phyloP scores from a whole-genome alignment of 2,888 invertebrate species.

The Helleia helle region DNA sequence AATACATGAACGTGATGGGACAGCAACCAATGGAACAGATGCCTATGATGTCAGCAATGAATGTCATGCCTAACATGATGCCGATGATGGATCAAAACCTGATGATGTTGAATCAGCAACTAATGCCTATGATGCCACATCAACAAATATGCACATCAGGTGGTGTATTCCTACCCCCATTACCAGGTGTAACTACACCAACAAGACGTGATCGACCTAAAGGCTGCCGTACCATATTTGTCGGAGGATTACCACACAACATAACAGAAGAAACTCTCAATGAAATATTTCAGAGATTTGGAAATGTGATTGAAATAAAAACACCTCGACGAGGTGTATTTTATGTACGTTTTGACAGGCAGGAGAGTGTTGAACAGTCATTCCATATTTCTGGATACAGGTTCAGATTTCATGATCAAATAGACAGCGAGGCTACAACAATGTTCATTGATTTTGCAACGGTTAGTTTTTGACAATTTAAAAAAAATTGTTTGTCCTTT shows the following conservation, averaged over 20 bases:
- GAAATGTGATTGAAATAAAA: slow-evolving; percentile 57
- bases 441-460: slow-evolving; percentile 92
- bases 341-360: slow-evolving; percentile 88
- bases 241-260: slow-evolving; percentile 92
- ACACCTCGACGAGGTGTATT: slow-evolving; percentile 93
- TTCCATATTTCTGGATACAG: slow-evolving; percentile 87
- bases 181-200: slow-evolving; percentile 85
- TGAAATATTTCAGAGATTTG: slow-evolving; percentile 89
- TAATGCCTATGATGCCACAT: neutral
- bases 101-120: slow-evolving; percentile 47
- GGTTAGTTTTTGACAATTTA: slow-evolving; percentile 31
- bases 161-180: slow-evolving; percentile 88
- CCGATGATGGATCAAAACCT: slow-evolving; percentile 67
- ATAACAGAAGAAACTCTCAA: slow-evolving; percentile 85
- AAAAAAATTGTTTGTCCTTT: too few species aligned
- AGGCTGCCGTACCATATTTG: slow-evolving; percentile 93
- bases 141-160: slow-evolving; percentile 23
- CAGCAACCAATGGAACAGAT: slow-evolving; percentile 31
- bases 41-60: slow-evolving; percentile 46
- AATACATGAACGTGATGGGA: slow-evolving; percentile 15
- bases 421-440: slow-evolving; percentile 80
- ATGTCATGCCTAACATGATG: slow-evolving; percentile 55
- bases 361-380: slow-evolving; percentile 87
- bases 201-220: slow-evolving; percentile 88
- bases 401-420: slow-evolving; percentile 81